These are phyloP conservation scores for Dioctria rufipes DNA, from an alignment of 2,888 invertebrate species.

Conservation along the genomic window DNA sequence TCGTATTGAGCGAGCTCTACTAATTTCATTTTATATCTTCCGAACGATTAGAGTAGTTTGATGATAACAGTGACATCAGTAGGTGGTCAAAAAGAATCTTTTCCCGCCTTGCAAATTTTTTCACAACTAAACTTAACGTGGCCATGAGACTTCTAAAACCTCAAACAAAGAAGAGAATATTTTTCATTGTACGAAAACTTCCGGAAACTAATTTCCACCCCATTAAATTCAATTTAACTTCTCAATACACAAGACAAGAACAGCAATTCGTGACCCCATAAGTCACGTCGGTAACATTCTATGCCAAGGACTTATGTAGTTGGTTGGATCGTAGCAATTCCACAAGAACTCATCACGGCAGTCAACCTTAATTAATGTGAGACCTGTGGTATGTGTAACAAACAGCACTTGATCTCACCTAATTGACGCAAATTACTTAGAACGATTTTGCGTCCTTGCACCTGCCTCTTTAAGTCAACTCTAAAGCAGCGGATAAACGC, in stretches of 20 bases:
- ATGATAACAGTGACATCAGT: too few relatives aligned
- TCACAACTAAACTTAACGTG: too few relatives aligned
- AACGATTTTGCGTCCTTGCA: conserved; percentile 17
- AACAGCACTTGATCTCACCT: conserved; percentile 23
- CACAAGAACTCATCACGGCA: conserved; percentile 39
- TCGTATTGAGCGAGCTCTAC: too few relatives aligned
- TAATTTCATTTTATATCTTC: too few relatives aligned
- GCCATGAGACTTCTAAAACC: too few relatives aligned
- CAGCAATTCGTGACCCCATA: conserved; percentile 27
- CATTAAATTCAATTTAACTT: conserved; percentile 40
- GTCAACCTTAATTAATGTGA: conserved; percentile 29
- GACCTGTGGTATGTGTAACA: background rate
- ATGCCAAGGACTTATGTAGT: conserved; percentile 19
- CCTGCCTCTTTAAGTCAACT: background rate
- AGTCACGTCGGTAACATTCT: conserved; percentile 7
- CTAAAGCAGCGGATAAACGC: conserved; percentile 4
- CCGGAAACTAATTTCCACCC: conserved; percentile 24
- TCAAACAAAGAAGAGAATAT: too few relatives aligned
- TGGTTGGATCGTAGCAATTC: conserved; percentile 6
- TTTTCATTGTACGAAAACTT: background rate
- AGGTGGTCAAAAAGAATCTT: too few relatives aligned
- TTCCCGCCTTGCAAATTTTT: too few relatives aligned
- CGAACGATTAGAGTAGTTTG: too few relatives aligned
- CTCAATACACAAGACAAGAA: background rate
- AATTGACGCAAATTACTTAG: conserved; percentile 37